Percentiles rank a stretch among this genome's conserved stretches.
phyloP scores from a whole-genome alignment of 2,797 vertebrate genomes.

The Pseudopleuronectes americanus region DNA sequence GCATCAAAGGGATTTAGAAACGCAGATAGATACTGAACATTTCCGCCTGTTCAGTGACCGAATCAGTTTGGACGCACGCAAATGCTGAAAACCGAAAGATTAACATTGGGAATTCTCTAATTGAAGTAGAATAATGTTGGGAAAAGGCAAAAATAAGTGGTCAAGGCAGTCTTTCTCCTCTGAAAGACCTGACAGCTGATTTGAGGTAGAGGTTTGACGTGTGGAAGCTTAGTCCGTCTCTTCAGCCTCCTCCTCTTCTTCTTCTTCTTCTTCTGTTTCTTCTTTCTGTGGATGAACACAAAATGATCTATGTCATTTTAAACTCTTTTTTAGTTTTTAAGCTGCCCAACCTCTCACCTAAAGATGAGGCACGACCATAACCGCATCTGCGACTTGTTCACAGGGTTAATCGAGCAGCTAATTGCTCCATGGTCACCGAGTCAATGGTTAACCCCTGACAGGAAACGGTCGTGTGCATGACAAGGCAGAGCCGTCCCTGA shows the following conservation, averaged over 20 bases:
- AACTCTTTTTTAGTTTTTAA: neutral
- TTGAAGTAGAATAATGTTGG: conserved; percentile 76
- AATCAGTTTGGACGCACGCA: conserved; percentile 8
- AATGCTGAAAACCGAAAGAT: conserved; percentile 35
- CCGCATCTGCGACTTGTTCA: conserved; percentile 7
- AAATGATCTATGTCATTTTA: neutral
- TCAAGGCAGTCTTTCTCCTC: conserved; percentile 95
- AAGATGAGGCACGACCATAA: conserved; percentile 2
- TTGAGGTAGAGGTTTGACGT: conserved; percentile 94
- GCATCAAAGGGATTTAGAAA: conserved; percentile 4
- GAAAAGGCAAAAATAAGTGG: conserved; percentile 91
- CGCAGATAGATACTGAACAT: neutral
- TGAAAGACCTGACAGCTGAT: conserved; percentile 93
- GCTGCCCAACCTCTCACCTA: too few species aligned
- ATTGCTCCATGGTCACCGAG: conserved; percentile 1
- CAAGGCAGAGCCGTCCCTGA: neutral
- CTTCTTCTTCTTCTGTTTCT: conserved; percentile 60
- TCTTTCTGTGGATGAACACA: conserved; percentile 86
- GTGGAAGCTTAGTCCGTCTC: conserved; percentile 90
- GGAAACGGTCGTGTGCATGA: conserved; percentile 10
- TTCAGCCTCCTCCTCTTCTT: conserved; percentile 87
- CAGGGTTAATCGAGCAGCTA: conserved; percentile 8
- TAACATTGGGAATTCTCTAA: conserved; percentile 62
- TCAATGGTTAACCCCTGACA: conserved; percentile 3
- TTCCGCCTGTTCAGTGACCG: conserved; percentile 7